Conservation (phyloP, 2,888 invertebrate genomes). For the Tupiocoris notatus region DNA sequence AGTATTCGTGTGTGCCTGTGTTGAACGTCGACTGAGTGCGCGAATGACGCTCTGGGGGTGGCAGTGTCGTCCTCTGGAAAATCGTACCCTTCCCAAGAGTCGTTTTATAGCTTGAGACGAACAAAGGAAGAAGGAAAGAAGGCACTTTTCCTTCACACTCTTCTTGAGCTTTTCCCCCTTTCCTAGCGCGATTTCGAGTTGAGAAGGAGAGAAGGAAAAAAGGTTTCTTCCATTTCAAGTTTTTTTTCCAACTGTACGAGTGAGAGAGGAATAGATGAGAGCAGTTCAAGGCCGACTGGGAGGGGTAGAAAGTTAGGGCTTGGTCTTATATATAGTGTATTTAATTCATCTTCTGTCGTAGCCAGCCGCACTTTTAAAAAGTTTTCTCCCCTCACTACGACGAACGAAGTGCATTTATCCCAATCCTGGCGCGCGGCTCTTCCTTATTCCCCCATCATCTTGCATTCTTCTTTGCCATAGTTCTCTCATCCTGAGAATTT, state of each 20-base stretch:
- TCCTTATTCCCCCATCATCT: not conserved
- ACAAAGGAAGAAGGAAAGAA: conserved; percentile 35
- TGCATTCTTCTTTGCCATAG: not conserved
- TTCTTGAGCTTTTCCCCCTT: not conserved
- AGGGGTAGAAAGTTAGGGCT: not conserved
- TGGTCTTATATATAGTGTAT: conserved; percentile 35
- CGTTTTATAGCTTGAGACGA: conserved; percentile 38
- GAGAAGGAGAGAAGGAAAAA: conserved; percentile 20
- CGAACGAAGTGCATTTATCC: conserved; percentile 23
- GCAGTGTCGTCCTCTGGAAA: conserved; percentile 14
- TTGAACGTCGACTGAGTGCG: not conserved
- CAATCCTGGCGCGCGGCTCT: not conserved
- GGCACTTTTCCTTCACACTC: conserved; percentile 14
- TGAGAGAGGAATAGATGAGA: not conserved
- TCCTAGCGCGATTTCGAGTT: not conserved
- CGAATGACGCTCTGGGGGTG: conserved; percentile 10
- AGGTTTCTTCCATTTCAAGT: conserved; percentile 13
- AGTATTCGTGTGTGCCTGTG: not conserved
- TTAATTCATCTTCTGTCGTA: conserved; percentile 43
- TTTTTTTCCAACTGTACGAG: not conserved
- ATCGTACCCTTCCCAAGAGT: conserved; percentile 3
- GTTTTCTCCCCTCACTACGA: conserved; percentile 12
- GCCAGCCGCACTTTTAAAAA: conserved; percentile 39
- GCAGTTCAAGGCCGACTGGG: not conserved
- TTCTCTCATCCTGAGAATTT: not conserved